Conservation (phyloP, 2,888 invertebrate genomes). For the Seladonia tumulorum region DNA sequence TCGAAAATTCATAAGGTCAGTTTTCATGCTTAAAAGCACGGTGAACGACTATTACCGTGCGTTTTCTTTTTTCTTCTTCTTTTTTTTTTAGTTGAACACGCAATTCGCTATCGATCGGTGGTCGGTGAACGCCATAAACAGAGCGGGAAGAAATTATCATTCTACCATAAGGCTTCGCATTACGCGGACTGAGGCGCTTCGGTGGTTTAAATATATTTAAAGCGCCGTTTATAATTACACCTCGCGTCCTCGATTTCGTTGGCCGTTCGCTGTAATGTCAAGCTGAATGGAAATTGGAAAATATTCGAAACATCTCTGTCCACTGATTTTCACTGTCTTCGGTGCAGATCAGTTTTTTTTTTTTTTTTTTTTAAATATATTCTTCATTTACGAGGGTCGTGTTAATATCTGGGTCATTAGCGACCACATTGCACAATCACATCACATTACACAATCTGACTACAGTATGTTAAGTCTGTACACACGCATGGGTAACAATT, state of each 20-base stretch:
- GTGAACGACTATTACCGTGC: neutral
- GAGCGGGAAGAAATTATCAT: constrained; percentile 60
- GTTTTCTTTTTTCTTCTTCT: constrained; percentile 10
- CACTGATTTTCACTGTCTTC: neutral
- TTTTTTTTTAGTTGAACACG: constrained; percentile 46
- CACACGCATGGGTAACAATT: too few relatives aligned
- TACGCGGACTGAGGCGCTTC: constrained; percentile 25
- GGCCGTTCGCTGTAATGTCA: neutral
- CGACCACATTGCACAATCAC: too few relatives aligned
- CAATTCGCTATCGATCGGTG: constrained; percentile 52
- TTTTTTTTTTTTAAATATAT: too few relatives aligned
- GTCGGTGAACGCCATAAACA: constrained; percentile 55
- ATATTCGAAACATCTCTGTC: neutral
- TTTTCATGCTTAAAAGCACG: neutral
- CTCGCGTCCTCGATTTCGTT: constrained; percentile 23
- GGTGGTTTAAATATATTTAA: constrained; percentile 45
- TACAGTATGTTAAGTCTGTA: too few relatives aligned
- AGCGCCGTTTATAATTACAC: constrained; percentile 44
- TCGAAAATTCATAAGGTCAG: neutral
- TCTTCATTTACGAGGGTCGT: neutral
- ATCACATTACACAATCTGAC: too few relatives aligned
- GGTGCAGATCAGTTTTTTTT: too few relatives aligned
- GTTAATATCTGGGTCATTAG: too few relatives aligned
- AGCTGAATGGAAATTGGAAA: neutral
- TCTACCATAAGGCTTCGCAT: constrained; percentile 54